These are phyloP conservation scores for Channa striata DNA, from an alignment of 2,797 vertebrate genomes.

Conservation along the genomic window DNA sequence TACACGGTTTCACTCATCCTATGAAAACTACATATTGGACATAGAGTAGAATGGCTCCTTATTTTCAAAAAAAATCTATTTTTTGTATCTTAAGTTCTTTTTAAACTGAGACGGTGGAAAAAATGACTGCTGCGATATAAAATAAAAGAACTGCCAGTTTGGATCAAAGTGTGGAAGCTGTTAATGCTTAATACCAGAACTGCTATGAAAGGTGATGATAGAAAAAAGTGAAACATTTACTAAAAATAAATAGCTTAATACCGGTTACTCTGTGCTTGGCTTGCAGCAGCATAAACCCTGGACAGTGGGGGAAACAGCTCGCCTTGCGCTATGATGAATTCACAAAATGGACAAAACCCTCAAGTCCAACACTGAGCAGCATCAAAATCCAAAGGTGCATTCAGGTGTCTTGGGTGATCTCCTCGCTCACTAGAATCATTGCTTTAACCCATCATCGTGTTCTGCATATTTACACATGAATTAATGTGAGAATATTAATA, in stretches of 20 bases:
- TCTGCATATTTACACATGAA: not conserved
- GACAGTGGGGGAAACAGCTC: no score
- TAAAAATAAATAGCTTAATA: not conserved
- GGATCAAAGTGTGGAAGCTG: not conserved
- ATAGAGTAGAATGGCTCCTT: constrained; percentile 32
- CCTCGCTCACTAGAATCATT: not conserved
- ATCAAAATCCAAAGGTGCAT: constrained; percentile 15
- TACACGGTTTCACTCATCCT: constrained; percentile 82
- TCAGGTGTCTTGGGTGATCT: not conserved
- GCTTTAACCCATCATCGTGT: not conserved
- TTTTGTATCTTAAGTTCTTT: not conserved
- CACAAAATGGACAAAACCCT: no score
- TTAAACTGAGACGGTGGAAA: not conserved
- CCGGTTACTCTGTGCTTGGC: no score
- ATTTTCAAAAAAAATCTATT: constrained; percentile 4
- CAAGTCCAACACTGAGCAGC: constrained; percentile 26
- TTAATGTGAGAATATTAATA: not conserved
- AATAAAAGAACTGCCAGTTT: not conserved
- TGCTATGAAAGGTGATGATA: not conserved
- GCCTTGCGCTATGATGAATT: no score
- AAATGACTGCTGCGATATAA: not conserved
- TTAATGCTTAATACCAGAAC: not conserved
- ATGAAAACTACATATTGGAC: constrained; percentile 86
- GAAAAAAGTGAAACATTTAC: not conserved
- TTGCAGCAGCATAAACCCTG: not conserved